Evolutionary conservation across 2,797 vertebrate genomes (phyloP), one percentile per base, ranked within the genome.

Genomic region (Taenioides sp.): DNA sequence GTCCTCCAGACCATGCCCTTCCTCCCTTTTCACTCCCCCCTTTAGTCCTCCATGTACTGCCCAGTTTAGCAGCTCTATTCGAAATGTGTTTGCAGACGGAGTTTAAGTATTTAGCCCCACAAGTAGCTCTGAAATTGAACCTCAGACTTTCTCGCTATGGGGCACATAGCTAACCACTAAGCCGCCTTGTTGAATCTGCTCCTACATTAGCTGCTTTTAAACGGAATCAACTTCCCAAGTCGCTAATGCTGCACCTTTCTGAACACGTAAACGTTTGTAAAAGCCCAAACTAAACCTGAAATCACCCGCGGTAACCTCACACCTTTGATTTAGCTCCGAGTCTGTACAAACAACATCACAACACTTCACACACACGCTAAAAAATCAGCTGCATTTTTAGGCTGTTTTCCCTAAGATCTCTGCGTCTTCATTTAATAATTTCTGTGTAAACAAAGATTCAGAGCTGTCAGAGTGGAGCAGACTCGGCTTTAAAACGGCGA

Each of bases 371-470:
- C 3, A 23, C 47, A n/a, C 18, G 17, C 22, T 9, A 2, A 9
- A 27, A 49, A 65, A 65, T 49, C 17, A 49, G 49, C 23, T 20
- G 27, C 59, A 73, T 68, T 67, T n/a, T 47, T 50, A 59, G 65
- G 20, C 60, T 9, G 34, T 20, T 11, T 37, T 47, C n/a, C 27
- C 59, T 57, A 17, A 5, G 61, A 34, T 20, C n/a, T 23, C 50
- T 37, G 34, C 65, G 5, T 49, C n/a, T 61, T 65, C 65, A 40
- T 49, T 69, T 67, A 49, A 67, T 60, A 16, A 11, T 66, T 22
- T 7, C 60, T 2, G 64, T 52, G 47, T 73, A 72, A 80, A 74
- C 40, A 64, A 65, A 71, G 63, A 58, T 75, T 71, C 68, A 57
- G 74, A 67, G 65, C 10, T 59, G 34, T 12, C 60, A 2, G 50